Evolutionary conservation across 2,888 invertebrate species (phyloP).

Genomic region (Osmoderma eremita): DNA sequence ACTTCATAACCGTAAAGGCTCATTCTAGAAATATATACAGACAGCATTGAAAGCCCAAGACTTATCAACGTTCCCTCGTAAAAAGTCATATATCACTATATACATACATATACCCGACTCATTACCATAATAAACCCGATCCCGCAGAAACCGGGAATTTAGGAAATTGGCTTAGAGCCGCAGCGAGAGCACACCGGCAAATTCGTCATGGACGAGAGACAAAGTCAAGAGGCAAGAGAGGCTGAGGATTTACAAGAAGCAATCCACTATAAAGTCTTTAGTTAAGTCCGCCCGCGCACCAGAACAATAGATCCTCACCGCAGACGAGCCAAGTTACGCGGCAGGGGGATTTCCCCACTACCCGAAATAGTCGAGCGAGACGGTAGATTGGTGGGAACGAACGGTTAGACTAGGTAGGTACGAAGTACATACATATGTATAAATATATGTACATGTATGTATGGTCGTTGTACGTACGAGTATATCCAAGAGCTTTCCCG

Average conservation of each 20-base stretch:
- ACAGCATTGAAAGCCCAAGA: not conserved
- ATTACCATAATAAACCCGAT: constrained; percentile 33
- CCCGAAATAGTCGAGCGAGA: not conserved
- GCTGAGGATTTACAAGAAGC: constrained; percentile 62
- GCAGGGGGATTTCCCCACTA: not conserved
- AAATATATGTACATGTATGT: too few species aligned
- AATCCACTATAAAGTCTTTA: constrained; percentile 63
- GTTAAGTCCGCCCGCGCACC: constrained; percentile 53
- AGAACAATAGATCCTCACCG: constrained; percentile 60
- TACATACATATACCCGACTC: not conserved
- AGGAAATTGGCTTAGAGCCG: constrained; percentile 32
- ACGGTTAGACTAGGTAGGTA: constrained; percentile 50
- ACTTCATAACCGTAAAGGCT: not conserved
- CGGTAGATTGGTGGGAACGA: constrained; percentile 9
- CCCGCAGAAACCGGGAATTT: constrained; percentile 7
- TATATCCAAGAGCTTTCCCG: constrained; percentile 57
- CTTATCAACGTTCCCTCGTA: not conserved
- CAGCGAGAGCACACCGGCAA: constrained; percentile 54
- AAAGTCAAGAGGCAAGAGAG: constrained; percentile 51
- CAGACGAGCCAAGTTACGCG: constrained; percentile 55
- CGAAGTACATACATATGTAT: too few species aligned
- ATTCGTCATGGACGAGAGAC: constrained; percentile 63
- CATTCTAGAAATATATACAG: not conserved
- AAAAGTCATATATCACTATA: constrained; percentile 9
- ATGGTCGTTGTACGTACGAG: too few species aligned